Percentiles rank a stretch among this genome's conserved stretches.
These are phyloP conservation scores for Dorcus hopei DNA, from an alignment of 2,888 invertebrate species.

Conservation along the genomic window DNA sequence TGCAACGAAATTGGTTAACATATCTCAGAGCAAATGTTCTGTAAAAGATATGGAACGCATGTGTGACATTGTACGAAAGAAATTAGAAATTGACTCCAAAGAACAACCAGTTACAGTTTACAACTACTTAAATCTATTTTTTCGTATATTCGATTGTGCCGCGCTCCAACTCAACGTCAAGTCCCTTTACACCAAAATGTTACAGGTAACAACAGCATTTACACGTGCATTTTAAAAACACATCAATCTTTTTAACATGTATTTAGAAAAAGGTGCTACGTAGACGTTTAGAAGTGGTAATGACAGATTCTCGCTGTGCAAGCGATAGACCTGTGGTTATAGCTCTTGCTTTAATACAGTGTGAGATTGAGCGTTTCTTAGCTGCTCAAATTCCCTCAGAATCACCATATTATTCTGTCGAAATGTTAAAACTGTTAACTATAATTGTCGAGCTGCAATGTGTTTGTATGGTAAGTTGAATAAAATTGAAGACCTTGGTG, in stretches of 20 bases:
- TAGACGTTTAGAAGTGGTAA: constrained; percentile 70
- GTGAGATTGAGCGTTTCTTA: constrained; percentile 59
- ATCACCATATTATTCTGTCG: constrained; percentile 35
- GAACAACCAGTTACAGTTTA: constrained; percentile 61
- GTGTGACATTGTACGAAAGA: constrained; percentile 77
- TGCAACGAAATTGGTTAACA: constrained; percentile 65
- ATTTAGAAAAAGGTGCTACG: constrained; percentile 60
- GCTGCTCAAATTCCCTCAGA: constrained; percentile 31
- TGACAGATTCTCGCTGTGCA: constrained; percentile 72
- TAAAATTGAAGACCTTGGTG: too few species aligned
- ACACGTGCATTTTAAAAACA: constrained; percentile 13
- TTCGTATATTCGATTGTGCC: constrained; percentile 58
- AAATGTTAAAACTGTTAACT: constrained; percentile 63
- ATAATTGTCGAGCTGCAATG: constrained; percentile 70
- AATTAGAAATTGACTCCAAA: constrained; percentile 64
- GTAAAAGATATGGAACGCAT: constrained; percentile 82
- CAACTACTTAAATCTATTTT: constrained; percentile 67
- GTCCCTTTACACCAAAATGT: constrained; percentile 53
- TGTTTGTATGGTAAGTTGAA: constrained; percentile 62
- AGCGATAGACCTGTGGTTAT: constrained; percentile 72
- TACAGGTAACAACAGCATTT: constrained; percentile 44
- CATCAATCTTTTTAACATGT: constrained; percentile 16
- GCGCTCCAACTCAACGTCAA: constrained; percentile 55
- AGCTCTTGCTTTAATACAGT: constrained; percentile 73
- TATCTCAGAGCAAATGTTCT: constrained; percentile 75